These are phyloP conservation scores for Cochlearius cochlearius DNA, from an alignment of 2,113 vertebrate species.

Conservation along the genomic window DNA sequence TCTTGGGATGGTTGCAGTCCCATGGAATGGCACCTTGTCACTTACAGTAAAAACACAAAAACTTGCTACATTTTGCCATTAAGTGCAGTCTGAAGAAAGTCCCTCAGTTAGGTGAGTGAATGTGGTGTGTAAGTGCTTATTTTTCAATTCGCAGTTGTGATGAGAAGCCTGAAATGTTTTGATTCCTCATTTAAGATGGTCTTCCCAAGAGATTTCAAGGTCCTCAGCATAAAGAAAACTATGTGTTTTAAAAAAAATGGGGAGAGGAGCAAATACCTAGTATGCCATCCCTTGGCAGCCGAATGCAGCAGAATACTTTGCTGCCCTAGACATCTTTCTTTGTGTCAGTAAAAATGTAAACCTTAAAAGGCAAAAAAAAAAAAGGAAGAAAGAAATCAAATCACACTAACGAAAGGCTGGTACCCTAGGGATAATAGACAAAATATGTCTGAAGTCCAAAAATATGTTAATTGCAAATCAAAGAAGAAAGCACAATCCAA, in stretches of 20 bases:
- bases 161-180: conserved; percentile 31
- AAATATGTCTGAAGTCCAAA: conserved; percentile 22
- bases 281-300: not conserved
- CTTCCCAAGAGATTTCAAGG: conserved; percentile 34
- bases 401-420: not conserved
- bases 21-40: not conserved
- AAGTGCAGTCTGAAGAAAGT: not conserved
- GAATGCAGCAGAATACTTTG: not conserved
- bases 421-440: not conserved
- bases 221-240: not conserved
- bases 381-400: not conserved
- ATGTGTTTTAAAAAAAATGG: not conserved
- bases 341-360: not conserved
- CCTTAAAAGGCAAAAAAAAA: not conserved
- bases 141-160: not conserved
- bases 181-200: conserved; percentile 7
- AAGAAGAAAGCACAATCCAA: conserved; percentile 21
- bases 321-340: not conserved
- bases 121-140: not conserved
- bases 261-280: not conserved
- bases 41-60: not conserved
- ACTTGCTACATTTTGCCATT: not conserved
- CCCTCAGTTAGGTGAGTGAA: not conserved
- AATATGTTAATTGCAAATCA: conserved; percentile 50
- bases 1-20: not conserved